Base-by-base conservation (phyloP, 2,113 vertebrate species). In the Saccopteryx leptura region DNA sequence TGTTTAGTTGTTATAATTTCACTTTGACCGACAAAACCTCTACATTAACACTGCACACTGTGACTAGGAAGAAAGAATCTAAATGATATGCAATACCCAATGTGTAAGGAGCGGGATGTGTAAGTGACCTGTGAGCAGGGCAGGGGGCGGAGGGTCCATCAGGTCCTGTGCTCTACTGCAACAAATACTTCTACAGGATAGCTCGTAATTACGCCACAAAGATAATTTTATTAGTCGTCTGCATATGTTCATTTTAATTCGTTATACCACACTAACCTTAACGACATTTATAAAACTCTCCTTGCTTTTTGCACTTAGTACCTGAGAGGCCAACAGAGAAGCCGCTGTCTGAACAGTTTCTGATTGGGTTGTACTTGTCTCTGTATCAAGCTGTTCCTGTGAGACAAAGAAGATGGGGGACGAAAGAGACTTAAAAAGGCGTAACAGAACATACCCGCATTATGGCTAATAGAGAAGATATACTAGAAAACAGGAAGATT, bases 311-410 rank as follows among this genome's bases (percentile, higher is more conserved):
- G 60, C 65, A 90, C 93, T 92, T 79, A 98, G 92, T 99, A 99
- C 98, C 98, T 99, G 98, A 98, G 98, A 98, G 98, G 98, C 98
- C 98, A 98, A 97, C 88, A 98, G 97, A 98, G 98, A 97, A 97
- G 98, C 85, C 83, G 97, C 94, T 84, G 98, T 97, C 95, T 98
- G 98, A 97, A 98, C 94, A 97, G 98, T 96, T 98, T 99, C 98
- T 96, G 98, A 97, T 93, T 97, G 98, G 96, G 98, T 93, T 96
- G 97, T 96, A 98, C 97, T 98, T 96, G 98, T 97, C 97, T 98
- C 98, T 97, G 98, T 97, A 93, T 98, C 98, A 93, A 90, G 96
- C 74, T 98, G 98, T 97, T 99, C 98, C 98, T 98, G 91, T 84
- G 98, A 97, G 96, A 92, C 84, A 96, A 95, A 97, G 94, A 96